Percentiles rank a stretch among this genome's conserved stretches.
phyloP scores from a whole-genome alignment of 2,888 invertebrate species.

The Leucoma salicis region DNA sequence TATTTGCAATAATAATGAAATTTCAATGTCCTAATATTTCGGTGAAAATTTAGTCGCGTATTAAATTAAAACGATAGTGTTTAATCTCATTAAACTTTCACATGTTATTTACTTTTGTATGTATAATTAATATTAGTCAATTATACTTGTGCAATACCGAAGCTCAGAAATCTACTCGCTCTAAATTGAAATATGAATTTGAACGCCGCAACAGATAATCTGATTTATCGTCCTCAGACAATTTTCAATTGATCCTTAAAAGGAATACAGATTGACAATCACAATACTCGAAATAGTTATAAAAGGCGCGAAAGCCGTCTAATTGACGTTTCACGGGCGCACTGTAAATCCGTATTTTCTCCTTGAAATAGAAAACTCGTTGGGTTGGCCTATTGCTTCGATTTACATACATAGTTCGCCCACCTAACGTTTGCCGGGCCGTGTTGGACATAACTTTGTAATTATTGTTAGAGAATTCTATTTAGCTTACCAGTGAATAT shows the following conservation, averaged over 20 bases:
- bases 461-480: conserved; percentile 39
- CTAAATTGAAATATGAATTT: not conserved
- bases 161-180: conserved; percentile 22
- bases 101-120: too few relatives aligned
- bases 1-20: too few relatives aligned
- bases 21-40: not conserved
- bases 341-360: conserved; percentile 54
- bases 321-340: conserved; percentile 50
- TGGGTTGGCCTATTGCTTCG: conserved; percentile 36
- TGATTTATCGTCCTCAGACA: conserved; percentile 19
- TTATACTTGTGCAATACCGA: conserved; percentile 11
- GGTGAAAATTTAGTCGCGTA: not conserved
- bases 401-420: conserved; percentile 43
- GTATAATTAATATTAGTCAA: too few relatives aligned
- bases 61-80: not conserved
- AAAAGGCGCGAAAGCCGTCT: conserved; percentile 44
- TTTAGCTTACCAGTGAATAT: conserved; percentile 21
- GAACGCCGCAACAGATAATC: not conserved
- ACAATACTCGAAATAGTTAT: conserved; percentile 38
- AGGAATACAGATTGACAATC: conserved; percentile 39
- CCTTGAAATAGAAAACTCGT: conserved; percentile 51
- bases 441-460: conserved; percentile 33
- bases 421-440: conserved; percentile 13
- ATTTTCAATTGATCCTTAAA: conserved; percentile 34
- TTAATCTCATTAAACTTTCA: not conserved